Conservation (phyloP, 1,140 invertebrate species). For the Cotesia glomerata region DNA sequence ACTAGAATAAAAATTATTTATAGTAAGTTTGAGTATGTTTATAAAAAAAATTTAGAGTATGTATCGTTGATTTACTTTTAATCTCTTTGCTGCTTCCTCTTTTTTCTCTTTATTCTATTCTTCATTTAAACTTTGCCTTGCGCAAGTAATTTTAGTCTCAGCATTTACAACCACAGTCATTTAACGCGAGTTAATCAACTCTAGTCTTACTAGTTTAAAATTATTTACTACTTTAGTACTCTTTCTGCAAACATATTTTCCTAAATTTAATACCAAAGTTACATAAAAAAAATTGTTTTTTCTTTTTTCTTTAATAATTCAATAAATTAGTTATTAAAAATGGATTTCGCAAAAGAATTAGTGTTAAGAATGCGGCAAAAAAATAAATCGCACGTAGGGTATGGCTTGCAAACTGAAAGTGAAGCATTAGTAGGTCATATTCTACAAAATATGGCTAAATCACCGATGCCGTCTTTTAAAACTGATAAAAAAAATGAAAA, state of each 20-base stretch:
- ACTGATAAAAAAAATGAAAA: constrained; percentile 50
- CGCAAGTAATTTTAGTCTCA: no score
- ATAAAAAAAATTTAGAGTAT: neutral
- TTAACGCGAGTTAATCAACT: no score
- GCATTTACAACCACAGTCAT: no score
- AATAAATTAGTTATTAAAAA: constrained; percentile 18
- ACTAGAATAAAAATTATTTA: no score
- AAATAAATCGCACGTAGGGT: constrained; percentile 50
- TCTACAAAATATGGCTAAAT: constrained; percentile 56
- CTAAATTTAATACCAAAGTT: neutral
- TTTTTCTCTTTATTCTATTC: neutral
- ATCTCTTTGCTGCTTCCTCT: neutral
- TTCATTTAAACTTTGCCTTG: no score
- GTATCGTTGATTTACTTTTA: neutral
- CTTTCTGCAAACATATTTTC: neutral
- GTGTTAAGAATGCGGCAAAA: constrained; percentile 50
- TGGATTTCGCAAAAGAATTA: constrained; percentile 54
- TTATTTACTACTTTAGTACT: no score
- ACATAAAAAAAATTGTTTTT: no score
- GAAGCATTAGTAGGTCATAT: constrained; percentile 54
- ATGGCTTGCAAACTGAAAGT: constrained; percentile 56
- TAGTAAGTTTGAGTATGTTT: no score
- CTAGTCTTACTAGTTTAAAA: no score
- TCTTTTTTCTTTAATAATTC: no score
- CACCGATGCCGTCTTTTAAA: constrained; percentile 48